Conservation (phyloP, 2,113 vertebrate genomes). For the Hemibagrus wyckioides region DNA sequence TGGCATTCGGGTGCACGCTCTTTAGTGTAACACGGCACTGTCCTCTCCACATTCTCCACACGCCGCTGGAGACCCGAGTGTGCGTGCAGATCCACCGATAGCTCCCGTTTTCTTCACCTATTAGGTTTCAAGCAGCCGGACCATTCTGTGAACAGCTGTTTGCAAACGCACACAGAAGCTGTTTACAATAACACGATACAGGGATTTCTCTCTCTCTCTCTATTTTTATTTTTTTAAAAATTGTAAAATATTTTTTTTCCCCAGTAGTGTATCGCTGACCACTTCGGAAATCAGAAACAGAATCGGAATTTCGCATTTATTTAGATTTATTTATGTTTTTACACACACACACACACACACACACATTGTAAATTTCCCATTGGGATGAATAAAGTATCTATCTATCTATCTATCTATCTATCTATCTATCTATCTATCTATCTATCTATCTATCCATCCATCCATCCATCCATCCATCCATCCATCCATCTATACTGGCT, state of each 20-base stretch:
- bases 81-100: slow-evolving; percentile 45
- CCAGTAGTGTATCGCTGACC: neutral
- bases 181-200: slow-evolving; percentile 48
- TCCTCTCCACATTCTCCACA: slow-evolving; percentile 59
- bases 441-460: no score
- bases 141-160: slow-evolving; percentile 54
- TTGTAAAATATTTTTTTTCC: neutral
- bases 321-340: no score
- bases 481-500: no score
- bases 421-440: no score
- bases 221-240: neutral
- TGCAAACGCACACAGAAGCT: slow-evolving; percentile 46
- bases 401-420: no score
- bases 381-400: no score
- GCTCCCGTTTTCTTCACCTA: slow-evolving; percentile 46
- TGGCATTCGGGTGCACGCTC: slow-evolving; percentile 72
- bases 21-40: slow-evolving; percentile 65
- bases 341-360: no score
- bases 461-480: no score
- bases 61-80: slow-evolving; percentile 46
- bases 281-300: no score
- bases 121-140: slow-evolving; percentile 50
- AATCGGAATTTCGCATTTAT: no score
- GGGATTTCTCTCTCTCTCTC: neutral
- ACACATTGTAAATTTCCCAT: no score